phyloP scores from a whole-genome alignment of 2,888 invertebrate species.

The Ormyrus nitidulus region DNA sequence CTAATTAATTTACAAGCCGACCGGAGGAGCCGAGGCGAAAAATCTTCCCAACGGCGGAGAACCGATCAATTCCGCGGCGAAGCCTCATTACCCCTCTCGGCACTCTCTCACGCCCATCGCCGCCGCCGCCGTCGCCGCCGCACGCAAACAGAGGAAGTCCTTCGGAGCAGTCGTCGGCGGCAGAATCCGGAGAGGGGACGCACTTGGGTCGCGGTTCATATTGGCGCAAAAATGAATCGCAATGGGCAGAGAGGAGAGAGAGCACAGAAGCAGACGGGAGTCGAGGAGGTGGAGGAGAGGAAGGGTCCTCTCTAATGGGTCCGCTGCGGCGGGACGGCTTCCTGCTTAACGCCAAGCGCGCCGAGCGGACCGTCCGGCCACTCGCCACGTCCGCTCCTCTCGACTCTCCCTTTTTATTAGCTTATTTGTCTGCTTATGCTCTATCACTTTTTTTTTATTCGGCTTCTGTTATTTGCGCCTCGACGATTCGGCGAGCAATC shows the following conservation, averaged over 20 bases:
- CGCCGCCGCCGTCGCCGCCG: neutral
- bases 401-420: conserved; percentile 11
- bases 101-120: conserved; percentile 21
- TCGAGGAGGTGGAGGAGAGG: conserved; percentile 2
- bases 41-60: conserved; percentile 17
- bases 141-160: conserved; percentile 28
- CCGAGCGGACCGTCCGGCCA: conserved; percentile 57
- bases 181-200: conserved; percentile 1
- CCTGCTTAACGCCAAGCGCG: conserved; percentile 76
- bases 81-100: conserved; percentile 26
- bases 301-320: conserved; percentile 74
- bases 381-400: conserved; percentile 58
- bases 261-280: conserved; percentile 67
- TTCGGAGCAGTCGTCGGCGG: neutral
- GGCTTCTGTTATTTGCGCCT: too few relatives aligned
- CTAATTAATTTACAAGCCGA: conserved; percentile 25
- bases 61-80: conserved; percentile 35
- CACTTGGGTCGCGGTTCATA: conserved; percentile 4
- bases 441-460: neutral
- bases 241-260: conserved; percentile 32
- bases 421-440: neutral
- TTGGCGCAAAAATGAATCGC: conserved; percentile 44
- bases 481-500: too few relatives aligned
- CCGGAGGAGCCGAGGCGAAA: neutral
- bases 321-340: conserved; percentile 79